Base-by-base conservation (phyloP, 2,113 vertebrate genomes). In the Catharus fuscescens region DNA sequence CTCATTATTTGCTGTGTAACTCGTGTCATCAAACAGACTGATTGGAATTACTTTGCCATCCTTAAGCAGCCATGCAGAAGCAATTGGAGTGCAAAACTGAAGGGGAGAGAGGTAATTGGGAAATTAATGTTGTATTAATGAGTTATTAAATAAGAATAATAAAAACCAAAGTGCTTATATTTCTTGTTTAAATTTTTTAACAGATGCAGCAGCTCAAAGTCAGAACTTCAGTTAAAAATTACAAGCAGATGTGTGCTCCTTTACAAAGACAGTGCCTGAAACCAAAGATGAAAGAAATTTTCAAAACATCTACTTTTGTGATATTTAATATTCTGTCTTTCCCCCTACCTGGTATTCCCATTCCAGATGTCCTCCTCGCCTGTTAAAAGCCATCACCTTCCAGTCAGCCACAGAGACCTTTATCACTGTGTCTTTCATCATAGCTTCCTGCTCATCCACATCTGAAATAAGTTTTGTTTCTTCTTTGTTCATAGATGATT, bases 41-140 rank as follows among this genome's bases (percentile, higher is more conserved):
- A 99, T 99, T 9, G 99, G 99, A 57, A 98, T 98, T 71, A 99
- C 99, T 79, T 99, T 99, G 16, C 99, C 99, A 28, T 99, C 98
- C 31, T 98, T 98, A 32, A 99, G 98, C 90, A 99, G 96, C 99
- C 99, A 99, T 18, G 99, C 99, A 10, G 99, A 99, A 88, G 99
- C 99, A 77, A 99, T 99, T 31, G 99, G 99, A 40, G 99, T 99
- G 93, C 99, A 99, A 97, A 99, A 99, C 99, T 99, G 95, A 61
- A 84, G 64, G 36, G 88, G 6, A 36, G 9, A 91, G 38, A 71
- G 18, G 12, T 42, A 77, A 65, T 36, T 57, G 34, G 57, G 82
- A 93, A 65, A 74, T 34, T 26, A 44, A 21, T 31, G 32, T 28
- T 48, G 42, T 19, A 73, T 84, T 73, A 92, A 87, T 2, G 16